Evolutionary conservation across 2,888 invertebrate species (phyloP).

Genomic region (Tinea semifulvella): DNA sequence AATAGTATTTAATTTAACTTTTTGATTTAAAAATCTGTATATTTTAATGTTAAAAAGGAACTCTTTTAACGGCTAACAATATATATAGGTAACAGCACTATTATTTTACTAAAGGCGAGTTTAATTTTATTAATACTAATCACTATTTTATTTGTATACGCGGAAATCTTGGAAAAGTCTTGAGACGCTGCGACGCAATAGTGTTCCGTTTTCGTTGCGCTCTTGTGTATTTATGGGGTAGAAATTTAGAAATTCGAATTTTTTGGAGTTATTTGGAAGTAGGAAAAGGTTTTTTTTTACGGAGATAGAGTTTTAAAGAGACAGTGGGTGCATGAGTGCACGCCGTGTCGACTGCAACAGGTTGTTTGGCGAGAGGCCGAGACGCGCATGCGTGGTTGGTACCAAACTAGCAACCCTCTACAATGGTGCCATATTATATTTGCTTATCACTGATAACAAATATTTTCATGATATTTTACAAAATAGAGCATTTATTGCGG

Average conservation of each 20-base stretch:
- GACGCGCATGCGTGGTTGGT: slow-evolving; percentile 42
- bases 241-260: slow-evolving; percentile 24
- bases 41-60: neutral
- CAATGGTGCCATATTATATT: slow-evolving; percentile 33
- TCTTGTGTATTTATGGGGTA: slow-evolving; percentile 19
- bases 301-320: neutral
- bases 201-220: neutral
- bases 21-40: neutral
- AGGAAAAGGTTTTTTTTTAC: slow-evolving; percentile 3
- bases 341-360: slow-evolving; percentile 61
- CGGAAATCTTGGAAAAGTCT: neutral
- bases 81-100: neutral
- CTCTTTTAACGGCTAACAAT: neutral
- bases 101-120: neutral
- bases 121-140: neutral
- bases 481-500: too few relatives aligned
- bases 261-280: slow-evolving; percentile 22
- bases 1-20: neutral
- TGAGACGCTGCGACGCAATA: slow-evolving; percentile 4
- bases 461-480: neutral
- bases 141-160: neutral
- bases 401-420: slow-evolving; percentile 40
- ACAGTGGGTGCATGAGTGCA: slow-evolving; percentile 52
- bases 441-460: slow-evolving; percentile 4
- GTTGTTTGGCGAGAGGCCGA: slow-evolving; percentile 49